Percentiles rank a stretch among this genome's conserved stretches.
Conservation (phyloP, 1,140 invertebrate species). For the Drosophila ironensis region DNA sequence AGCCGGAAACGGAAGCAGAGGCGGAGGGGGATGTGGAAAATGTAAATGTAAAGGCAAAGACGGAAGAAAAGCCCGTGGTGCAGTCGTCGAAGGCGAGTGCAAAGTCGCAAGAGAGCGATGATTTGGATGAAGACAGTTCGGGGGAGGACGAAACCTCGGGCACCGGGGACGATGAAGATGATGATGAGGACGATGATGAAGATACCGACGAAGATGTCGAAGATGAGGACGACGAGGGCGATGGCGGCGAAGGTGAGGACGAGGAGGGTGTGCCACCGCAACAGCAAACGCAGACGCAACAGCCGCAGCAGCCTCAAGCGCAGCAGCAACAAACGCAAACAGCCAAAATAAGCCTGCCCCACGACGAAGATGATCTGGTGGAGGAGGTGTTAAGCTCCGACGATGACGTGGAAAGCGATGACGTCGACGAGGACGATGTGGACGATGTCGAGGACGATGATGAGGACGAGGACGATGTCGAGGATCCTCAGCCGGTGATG, state of each 20-base stretch:
- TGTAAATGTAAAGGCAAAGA: background rate
- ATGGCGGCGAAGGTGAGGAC: slow-evolving; percentile 27
- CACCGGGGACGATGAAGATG: slow-evolving; percentile 24
- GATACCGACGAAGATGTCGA: slow-evolving; percentile 10
- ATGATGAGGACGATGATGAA: slow-evolving; percentile 13
- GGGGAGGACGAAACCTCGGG: slow-evolving; percentile 22
- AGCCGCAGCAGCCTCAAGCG: too few relatives aligned
- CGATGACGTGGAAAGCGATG: slow-evolving; percentile 31
- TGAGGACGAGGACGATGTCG: slow-evolving; percentile 34
- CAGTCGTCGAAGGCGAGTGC: background rate
- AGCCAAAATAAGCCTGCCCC: background rate
- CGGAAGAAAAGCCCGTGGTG: background rate
- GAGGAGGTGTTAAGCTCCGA: slow-evolving; percentile 54
- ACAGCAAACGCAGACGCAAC: background rate
- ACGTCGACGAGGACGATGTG: slow-evolving; percentile 36
- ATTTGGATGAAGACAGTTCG: slow-evolving; percentile 24
- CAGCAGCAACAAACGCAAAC: slow-evolving; percentile 6
- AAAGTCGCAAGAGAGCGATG: slow-evolving; percentile 19
- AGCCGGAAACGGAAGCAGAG: background rate
- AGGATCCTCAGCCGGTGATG: slow-evolving; percentile 27
- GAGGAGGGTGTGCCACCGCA: slow-evolving; percentile 25
- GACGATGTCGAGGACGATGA: slow-evolving; percentile 20
- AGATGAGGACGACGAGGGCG: slow-evolving; percentile 22
- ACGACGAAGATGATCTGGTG: slow-evolving; percentile 23
- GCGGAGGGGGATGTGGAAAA: background rate